phyloP scores from a whole-genome alignment of 2,113 vertebrate genomes.

The Cephalophus harveyi region DNA sequence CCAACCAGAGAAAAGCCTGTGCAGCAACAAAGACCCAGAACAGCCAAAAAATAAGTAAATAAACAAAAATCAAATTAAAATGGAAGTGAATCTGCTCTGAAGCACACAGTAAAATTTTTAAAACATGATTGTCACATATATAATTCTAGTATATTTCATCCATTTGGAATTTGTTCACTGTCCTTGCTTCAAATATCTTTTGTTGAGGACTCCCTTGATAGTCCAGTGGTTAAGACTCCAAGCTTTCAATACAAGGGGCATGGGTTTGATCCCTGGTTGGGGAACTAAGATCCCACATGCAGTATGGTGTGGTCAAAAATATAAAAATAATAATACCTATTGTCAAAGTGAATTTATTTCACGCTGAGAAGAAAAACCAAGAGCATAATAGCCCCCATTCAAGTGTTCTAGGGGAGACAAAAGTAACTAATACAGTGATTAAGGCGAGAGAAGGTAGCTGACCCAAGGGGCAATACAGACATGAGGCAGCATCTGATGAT shows the following conservation, averaged over 20 bases:
- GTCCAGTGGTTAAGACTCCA: background rate
- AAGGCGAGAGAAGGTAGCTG: background rate
- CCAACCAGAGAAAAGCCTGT: background rate
- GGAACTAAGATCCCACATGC: background rate
- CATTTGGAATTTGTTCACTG: background rate
- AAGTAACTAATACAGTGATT: background rate
- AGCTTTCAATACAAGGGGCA: background rate
- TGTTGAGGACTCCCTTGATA: background rate
- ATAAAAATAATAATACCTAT: background rate
- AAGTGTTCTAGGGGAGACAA: background rate
- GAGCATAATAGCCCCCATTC: background rate
- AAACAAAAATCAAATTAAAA: background rate
- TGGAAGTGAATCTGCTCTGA: background rate
- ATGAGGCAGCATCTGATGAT: background rate
- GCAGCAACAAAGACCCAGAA: background rate
- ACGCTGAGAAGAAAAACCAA: background rate
- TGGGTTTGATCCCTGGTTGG: background rate
- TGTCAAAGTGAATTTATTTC: constrained; percentile 7
- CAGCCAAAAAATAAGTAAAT: background rate
- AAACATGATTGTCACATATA: background rate
- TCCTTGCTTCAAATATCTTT: background rate
- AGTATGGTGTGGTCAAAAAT: background rate
- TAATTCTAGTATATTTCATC: background rate
- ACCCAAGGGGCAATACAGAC: rapidly evolving
- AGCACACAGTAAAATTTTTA: background rate